These are phyloP conservation scores for Lipophrys pholis DNA, from an alignment of 2,113 vertebrate species.

Conservation along the genomic window DNA sequence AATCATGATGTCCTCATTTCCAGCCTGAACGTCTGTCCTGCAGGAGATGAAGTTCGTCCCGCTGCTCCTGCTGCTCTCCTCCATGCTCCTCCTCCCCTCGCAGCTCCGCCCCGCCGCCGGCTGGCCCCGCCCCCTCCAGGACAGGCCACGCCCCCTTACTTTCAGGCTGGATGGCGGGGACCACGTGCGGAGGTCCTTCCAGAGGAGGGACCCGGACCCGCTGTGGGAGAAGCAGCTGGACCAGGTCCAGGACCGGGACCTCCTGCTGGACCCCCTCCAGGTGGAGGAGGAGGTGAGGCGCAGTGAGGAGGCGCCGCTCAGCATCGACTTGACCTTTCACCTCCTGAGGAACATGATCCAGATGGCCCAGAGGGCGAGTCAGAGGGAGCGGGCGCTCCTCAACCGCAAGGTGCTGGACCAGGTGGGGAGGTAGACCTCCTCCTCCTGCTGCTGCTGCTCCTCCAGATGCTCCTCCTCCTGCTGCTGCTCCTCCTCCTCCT, in stretches of 20 bases:
- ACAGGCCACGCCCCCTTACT: slow-evolving; percentile 55
- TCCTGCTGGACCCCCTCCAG: slow-evolving; percentile 45
- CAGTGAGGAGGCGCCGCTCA: slow-evolving; percentile 88
- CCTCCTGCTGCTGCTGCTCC: too few relatives aligned
- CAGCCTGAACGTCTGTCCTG: too few relatives aligned
- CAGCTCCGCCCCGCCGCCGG: slow-evolving; percentile 75
- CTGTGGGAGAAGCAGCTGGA: too few relatives aligned
- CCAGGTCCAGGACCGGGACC: too few relatives aligned
- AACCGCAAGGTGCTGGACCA: slow-evolving; percentile 92
- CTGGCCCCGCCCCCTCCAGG: slow-evolving; percentile 71
- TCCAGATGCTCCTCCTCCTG: too few relatives aligned
- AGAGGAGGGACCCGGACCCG: slow-evolving; percentile 57
- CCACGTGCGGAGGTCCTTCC: slow-evolving; percentile 70
- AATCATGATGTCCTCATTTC: too few relatives aligned
- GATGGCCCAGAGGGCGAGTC: slow-evolving; percentile 88
- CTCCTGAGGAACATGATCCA: slow-evolving; percentile 93
- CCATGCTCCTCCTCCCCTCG: too few relatives aligned
- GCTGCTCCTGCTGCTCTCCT: slow-evolving; percentile 80
- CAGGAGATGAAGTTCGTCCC: slow-evolving; percentile 81
- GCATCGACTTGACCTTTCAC: slow-evolving; percentile 96
- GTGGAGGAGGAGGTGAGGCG: slow-evolving; percentile 78
- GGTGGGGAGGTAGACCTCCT: slow-evolving; percentile 88
- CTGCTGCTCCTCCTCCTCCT: too few relatives aligned
- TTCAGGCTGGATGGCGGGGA: slow-evolving; percentile 72
- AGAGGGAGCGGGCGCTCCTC: slow-evolving; percentile 87